Percentiles rank a stretch among this genome's conserved stretches.
Evolutionary conservation across 2,113 vertebrate species (phyloP).

Genomic region (Entosphenus tridentatus): DNA sequence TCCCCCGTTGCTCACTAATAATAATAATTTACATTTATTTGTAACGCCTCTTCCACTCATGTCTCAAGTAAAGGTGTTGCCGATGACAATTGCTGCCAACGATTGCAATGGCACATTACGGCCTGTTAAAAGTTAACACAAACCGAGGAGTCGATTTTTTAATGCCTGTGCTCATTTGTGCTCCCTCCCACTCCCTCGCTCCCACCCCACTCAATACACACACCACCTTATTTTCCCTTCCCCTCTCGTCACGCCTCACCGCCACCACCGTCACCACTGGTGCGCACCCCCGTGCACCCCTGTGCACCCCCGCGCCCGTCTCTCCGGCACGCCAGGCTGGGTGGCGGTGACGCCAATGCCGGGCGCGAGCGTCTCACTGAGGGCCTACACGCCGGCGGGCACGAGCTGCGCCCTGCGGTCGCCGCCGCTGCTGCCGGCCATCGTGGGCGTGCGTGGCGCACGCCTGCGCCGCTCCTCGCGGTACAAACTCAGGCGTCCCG

Average conservation of each 20-base stretch:
- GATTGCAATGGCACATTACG: too few relatives aligned
- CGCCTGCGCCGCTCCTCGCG: conserved; percentile 27
- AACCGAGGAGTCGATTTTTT: background rate
- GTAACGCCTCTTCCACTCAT: too few relatives aligned
- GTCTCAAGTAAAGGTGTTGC: too few relatives aligned
- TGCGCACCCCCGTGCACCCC: too few relatives aligned
- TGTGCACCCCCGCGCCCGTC: too few relatives aligned
- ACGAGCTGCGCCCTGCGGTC: conserved; percentile 21
- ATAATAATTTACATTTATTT: too few relatives aligned
- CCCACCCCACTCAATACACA: background rate
- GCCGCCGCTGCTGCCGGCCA: conserved; percentile 40
- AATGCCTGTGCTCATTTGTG: background rate
- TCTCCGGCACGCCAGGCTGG: conserved; percentile 35
- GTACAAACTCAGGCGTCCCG: conserved; percentile 33
- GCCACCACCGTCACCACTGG: background rate
- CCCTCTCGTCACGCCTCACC: background rate
- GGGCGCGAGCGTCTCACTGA: conserved; percentile 26
- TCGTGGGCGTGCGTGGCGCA: conserved; percentile 37
- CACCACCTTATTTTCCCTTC: background rate
- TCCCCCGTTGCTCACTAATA: too few relatives aligned
- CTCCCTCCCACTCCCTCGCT: background rate
- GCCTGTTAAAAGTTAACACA: background rate
- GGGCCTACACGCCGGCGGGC: conserved; percentile 31
- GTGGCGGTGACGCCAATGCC: conserved; percentile 39
- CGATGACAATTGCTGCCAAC: too few relatives aligned